These are phyloP conservation scores for Melanophora roralis DNA, from an alignment of 2,888 invertebrate genomes.

Conservation along the genomic window DNA sequence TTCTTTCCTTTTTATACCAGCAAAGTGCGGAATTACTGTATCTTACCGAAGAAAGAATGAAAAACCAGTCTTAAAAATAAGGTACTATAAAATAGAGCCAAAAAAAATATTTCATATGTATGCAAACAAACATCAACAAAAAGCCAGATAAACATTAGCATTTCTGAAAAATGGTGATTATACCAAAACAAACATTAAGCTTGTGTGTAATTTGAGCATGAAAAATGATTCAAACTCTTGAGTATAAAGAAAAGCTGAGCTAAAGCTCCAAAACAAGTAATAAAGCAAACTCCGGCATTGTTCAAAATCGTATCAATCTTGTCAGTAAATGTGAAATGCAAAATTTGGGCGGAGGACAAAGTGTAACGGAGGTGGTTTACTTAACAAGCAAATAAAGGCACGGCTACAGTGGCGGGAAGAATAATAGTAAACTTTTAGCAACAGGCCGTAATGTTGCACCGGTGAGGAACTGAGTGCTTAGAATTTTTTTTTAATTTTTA, in stretches of 20 bases:
- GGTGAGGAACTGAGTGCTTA: too few species aligned
- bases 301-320: constrained; percentile 64
- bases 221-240: constrained; percentile 65
- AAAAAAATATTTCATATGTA: too few species aligned
- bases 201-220: constrained; percentile 69
- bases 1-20: too few species aligned
- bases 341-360: constrained; percentile 43
- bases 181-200: neutral
- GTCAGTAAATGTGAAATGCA: constrained; percentile 27
- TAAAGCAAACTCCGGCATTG: constrained; percentile 61
- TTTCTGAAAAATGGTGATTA: constrained; percentile 40
- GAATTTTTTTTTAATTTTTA: too few species aligned
- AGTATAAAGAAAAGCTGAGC: constrained; percentile 42
- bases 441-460: too few species aligned
- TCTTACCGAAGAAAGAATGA: too few species aligned
- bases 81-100: too few species aligned
- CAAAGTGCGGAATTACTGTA: too few species aligned
- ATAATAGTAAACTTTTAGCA: neutral
- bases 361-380: constrained; percentile 60
- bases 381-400: constrained; percentile 14
- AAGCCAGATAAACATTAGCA: constrained; percentile 33
- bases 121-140: constrained; percentile 40
- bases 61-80: too few species aligned
- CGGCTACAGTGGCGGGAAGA: neutral
- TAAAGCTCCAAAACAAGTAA: constrained; percentile 42